A percentile compares a stretch with the other conserved stretches of the same genome.
Conservation (phyloP, 2,888 invertebrate genomes). For the Balanococcus diminutus region DNA sequence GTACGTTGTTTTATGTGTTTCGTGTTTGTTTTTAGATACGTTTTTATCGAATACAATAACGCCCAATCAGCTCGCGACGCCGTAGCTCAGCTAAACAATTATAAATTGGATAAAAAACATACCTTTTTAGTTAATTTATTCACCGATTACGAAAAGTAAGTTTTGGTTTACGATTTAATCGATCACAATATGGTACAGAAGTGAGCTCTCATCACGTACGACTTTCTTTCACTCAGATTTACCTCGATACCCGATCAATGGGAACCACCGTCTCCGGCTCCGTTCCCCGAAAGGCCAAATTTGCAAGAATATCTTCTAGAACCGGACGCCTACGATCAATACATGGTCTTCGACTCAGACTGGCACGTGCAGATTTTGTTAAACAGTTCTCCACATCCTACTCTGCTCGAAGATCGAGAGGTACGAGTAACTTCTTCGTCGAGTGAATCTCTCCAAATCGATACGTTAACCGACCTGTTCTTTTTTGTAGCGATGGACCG, state of each 20-base stretch:
- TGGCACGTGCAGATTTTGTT: slow-evolving; percentile 56
- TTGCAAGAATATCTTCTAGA: slow-evolving; percentile 91
- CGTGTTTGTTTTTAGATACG: slow-evolving; percentile 67
- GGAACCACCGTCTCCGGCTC: slow-evolving; percentile 86
- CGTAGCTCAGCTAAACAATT: slow-evolving; percentile 84
- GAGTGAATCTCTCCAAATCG: background rate
- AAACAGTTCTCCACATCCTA: slow-evolving; percentile 87
- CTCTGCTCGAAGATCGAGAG: slow-evolving; percentile 78
- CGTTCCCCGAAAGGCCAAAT: slow-evolving; percentile 91
- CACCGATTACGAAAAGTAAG: slow-evolving; percentile 92
- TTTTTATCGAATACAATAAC: slow-evolving; percentile 89
- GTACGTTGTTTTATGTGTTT: background rate
- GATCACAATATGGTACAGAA: background rate
- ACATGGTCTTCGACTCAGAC: slow-evolving; percentile 65
- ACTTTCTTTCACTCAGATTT: slow-evolving; percentile 34
- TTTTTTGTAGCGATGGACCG: slow-evolving; percentile 82
- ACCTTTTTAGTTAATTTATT: slow-evolving; percentile 93
- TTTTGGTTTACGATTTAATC: too few species aligned
- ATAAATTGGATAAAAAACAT: slow-evolving; percentile 94
- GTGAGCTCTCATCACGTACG: background rate
- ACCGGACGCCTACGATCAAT: slow-evolving; percentile 95
- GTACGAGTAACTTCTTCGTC: slow-evolving; percentile 65
- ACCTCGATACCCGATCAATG: slow-evolving; percentile 67
- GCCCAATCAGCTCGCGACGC: slow-evolving; percentile 86
- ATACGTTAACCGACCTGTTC: slow-evolving; percentile 55